Conservation (phyloP, 2,888 invertebrate species). For the Ametastegia equiseti region DNA sequence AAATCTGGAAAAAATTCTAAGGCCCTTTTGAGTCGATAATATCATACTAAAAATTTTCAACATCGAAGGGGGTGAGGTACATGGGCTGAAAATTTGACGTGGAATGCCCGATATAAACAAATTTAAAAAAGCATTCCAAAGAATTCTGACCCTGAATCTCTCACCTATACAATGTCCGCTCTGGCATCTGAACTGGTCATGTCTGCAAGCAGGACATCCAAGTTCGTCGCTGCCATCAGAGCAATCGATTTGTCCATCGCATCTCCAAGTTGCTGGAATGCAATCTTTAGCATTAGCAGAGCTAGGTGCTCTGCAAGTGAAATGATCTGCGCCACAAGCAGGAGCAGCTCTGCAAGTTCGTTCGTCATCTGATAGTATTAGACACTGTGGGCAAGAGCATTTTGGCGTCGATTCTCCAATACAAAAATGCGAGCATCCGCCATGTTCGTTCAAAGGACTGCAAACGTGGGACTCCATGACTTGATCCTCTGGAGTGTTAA, state of each 20-base stretch:
- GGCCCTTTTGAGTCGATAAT: no score
- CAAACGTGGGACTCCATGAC: constrained; percentile 81
- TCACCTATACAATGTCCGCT: constrained; percentile 81
- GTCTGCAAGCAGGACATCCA: constrained; percentile 84
- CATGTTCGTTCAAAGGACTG: constrained; percentile 77
- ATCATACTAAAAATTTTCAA: no score
- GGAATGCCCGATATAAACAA: no score
- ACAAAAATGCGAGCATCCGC: constrained; percentile 85
- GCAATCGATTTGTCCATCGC: constrained; percentile 91
- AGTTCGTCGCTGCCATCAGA: constrained; percentile 90
- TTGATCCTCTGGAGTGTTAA: constrained; percentile 77
- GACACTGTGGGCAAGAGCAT: constrained; percentile 88
- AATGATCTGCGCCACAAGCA: constrained; percentile 85
- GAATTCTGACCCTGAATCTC: constrained; percentile 38
- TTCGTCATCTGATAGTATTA: constrained; percentile 81
- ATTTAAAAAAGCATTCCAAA: no score
- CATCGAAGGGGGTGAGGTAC: no score
- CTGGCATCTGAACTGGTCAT: constrained; percentile 83
- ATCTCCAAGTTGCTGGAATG: constrained; percentile 85
- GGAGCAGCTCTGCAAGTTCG: constrained; percentile 83
- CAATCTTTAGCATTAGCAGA: constrained; percentile 80
- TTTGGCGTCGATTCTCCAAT: constrained; percentile 80
- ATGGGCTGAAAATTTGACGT: no score
- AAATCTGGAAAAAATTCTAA: no score
- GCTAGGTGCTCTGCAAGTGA: constrained; percentile 81